Evolutionary conservation across 2,113 vertebrate species (phyloP).

Genomic region (Sorex araneus): DNA sequence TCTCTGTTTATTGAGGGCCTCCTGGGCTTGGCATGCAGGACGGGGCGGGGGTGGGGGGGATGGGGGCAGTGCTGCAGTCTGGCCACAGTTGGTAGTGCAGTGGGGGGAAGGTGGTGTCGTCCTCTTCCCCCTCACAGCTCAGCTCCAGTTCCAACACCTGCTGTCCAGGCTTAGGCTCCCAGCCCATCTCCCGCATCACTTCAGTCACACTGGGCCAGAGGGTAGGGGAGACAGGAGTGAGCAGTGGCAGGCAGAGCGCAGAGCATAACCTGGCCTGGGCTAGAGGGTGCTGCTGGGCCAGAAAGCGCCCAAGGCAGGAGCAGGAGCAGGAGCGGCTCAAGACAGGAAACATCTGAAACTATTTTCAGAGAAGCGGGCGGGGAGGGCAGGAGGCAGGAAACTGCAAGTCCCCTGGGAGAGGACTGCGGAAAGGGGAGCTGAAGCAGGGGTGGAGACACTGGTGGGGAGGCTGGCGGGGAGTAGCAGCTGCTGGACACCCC

Average conservation of each 20-base stretch:
- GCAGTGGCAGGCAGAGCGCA: background rate
- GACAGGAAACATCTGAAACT: constrained; percentile 87
- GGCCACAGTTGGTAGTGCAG: constrained; percentile 84
- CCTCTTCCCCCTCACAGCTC: constrained; percentile 88
- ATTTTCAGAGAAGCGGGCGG: constrained; percentile 81
- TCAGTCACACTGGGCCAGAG: constrained; percentile 86
- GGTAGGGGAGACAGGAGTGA: background rate
- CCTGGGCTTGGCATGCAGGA: background rate
- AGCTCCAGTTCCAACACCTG: constrained; percentile 89
- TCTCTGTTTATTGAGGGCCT: constrained; percentile 71
- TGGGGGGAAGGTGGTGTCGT: constrained; percentile 81
- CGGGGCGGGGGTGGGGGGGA: accelerated
- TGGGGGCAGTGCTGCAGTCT: background rate
- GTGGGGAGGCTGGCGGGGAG: constrained; percentile 18
- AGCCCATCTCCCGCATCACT: constrained; percentile 83
- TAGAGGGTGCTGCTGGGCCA: constrained; percentile 37
- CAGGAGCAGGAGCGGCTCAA: constrained; percentile 70
- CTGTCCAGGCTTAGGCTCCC: constrained; percentile 71
- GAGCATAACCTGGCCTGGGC: background rate
- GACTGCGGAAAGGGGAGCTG: constrained; percentile 66
- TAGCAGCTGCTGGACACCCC: constrained; percentile 45
- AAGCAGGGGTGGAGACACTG: constrained; percentile 19
- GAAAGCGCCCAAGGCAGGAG: constrained; percentile 59
- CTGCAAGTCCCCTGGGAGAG: constrained; percentile 60
- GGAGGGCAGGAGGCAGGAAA: constrained; percentile 82